Evolutionary conservation across 1,140 invertebrate genomes (phyloP), one percentile per base, ranked within the genome.

Genomic region (Conus ventricosus): DNA sequence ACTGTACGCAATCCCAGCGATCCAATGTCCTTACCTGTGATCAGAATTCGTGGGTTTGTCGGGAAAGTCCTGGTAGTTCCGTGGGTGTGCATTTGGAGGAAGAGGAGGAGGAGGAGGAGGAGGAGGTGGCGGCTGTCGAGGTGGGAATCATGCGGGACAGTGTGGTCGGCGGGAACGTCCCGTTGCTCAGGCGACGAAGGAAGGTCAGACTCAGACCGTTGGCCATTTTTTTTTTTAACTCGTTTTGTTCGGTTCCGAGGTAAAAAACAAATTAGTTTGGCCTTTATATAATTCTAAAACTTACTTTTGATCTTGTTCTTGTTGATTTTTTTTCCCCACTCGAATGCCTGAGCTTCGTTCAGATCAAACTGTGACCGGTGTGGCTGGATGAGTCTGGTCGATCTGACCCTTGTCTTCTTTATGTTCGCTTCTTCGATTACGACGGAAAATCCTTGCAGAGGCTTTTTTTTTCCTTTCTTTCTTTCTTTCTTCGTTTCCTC

Each of bases 11-110:
- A 39, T 39, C 39, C 39, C 39, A 39, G 39, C 39, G 3, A 39
- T 39, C 39, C 39, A 39, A 3, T 39, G 39, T 39, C 39, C 84
- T 60, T 60, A 91, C 89, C 89, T 82, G 89, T 91, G 51, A 90
- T 90, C 39, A 91, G 88, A 6, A 90, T 54, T n/a, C 89, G 53
- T 20, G 89, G 89, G 25, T 39, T 39, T 60, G 78, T 86, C 60
- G 1, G 81, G 20, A 25, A 86, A 76, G 53, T 87, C 88, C 57
- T 86, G 83, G 75, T 75, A 90, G 51, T 39, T n/a, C 5, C 85
- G 85, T n/a, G 71, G 8, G 20, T 51, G 63, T 4, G 25, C 17
- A 4, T 83, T 23, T n/a, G n/a, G n/a, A n/a, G n/a, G 17, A 1
- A 27, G 27, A 20, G 23, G 67, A 71, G 67, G 67, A n/a, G 1